Evolutionary conservation across 2,797 vertebrate species (phyloP), one percentile per base, ranked within the genome.

Genomic region (Alosa sapidissima): DNA sequence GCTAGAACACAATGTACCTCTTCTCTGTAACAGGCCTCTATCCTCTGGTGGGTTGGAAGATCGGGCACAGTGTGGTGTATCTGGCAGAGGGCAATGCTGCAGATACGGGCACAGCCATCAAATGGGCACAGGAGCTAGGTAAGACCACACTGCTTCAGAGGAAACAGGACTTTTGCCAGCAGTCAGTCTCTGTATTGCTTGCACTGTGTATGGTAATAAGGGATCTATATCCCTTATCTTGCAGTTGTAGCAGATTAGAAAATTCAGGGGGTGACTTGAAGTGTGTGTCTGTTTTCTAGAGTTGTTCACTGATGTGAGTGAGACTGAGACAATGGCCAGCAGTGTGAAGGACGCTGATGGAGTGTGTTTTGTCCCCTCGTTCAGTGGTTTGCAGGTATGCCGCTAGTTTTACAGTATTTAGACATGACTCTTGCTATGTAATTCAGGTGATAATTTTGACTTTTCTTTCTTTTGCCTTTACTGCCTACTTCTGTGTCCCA

Each of bases 41-140:
- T 91, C 98, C 98, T 13, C 45, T 99, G 88, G 96, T 99, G 82
- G 98, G 98, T 1, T 99, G 98, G 98, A 99, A 98, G 93, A 98
- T 99, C 51, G 97, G 97, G 10, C 87, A 95, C 51, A 97, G 99
- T 89, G 87, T 99, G 89, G 96, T 97, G 54, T 99, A 96, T 89
- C 90, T 99, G 87, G 96, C 97, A 5, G 98, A 99, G 95, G 96
- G 97, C 84, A 97, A 96, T 54, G 93, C 97, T 52, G 96, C 97
- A 0, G 97, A 98, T 81, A 95, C 97, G 0, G 97, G 98, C 54
- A 97, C 95, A 0, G 94, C 97, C 84, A 96, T 99, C 87, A 96
- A 95, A 87, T 99, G 98, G 98, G 98, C 97, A 65, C 96, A 97
- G 82, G 92, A 95, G 75, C 93, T 98, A 84, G 96, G 98, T 99